Evolutionary conservation across 2,797 vertebrate genomes (phyloP).

Genomic region (Meriones psammophilus): DNA sequence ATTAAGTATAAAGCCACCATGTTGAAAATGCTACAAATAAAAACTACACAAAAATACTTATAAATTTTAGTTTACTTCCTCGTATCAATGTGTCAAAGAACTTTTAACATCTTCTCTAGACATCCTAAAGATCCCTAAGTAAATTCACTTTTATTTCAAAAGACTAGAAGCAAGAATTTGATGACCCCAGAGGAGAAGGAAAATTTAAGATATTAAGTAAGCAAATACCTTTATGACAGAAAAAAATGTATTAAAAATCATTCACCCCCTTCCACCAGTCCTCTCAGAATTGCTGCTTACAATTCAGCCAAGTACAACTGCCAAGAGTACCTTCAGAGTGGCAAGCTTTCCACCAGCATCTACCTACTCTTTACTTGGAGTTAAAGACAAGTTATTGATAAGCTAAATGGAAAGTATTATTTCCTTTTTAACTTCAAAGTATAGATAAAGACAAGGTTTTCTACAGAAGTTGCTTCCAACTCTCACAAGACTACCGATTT

Average conservation of each 20-base stretch:
- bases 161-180: conserved; percentile 65
- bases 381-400: conserved; percentile 44
- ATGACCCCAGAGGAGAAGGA: background rate
- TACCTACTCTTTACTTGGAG: conserved; percentile 67
- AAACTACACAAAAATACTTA: conserved; percentile 68
- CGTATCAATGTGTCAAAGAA: conserved; percentile 62
- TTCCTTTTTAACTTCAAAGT: conserved; percentile 48
- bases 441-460: conserved; percentile 48
- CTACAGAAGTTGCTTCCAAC: conserved; percentile 60
- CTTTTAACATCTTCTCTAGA: conserved; percentile 38
- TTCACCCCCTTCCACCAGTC: conserved; percentile 71
- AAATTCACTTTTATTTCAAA: conserved; percentile 63
- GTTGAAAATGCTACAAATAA: conserved; percentile 33
- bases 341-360: conserved; percentile 66
- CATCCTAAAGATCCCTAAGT: conserved; percentile 42
- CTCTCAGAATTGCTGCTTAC: conserved; percentile 80
- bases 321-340: conserved; percentile 83
- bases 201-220: conserved; percentile 56
- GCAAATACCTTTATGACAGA: background rate
- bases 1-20: conserved; percentile 56
- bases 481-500: conserved; percentile 56
- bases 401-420: conserved; percentile 41
- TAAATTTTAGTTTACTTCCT: conserved; percentile 54
- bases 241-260: conserved; percentile 62
- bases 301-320: conserved; percentile 81